Percentiles rank a stretch among this genome's conserved stretches.
Evolutionary conservation across 2,888 invertebrate genomes (phyloP).

Genomic region (Slavum lentiscoides): DNA sequence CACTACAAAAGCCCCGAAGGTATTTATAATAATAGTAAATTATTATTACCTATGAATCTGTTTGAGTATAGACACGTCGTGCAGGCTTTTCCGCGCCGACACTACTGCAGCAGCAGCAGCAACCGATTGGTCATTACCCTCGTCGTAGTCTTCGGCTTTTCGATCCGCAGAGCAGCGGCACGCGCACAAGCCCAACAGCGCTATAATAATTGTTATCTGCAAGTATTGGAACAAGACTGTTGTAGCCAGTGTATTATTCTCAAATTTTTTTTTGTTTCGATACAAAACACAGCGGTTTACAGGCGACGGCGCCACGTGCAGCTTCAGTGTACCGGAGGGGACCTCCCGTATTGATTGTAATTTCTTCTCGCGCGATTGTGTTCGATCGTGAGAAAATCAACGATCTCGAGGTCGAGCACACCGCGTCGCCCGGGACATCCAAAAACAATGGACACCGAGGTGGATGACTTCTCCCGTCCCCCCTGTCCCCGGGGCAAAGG

Average conservation of each 20-base stretch:
- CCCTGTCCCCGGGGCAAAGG: neutral
- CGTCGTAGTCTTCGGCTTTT: neutral
- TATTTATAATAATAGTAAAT: too few relatives aligned
- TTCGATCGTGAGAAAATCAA: conserved; percentile 34
- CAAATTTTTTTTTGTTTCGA: neutral
- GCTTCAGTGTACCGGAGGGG: too few relatives aligned
- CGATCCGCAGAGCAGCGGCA: conserved; percentile 1
- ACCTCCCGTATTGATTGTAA: conserved; percentile 32
- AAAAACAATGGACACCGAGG: conserved; percentile 35
- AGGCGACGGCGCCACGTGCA: too few relatives aligned
- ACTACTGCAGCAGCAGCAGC: neutral
- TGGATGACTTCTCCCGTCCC: conserved; percentile 4
- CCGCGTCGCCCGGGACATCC: conserved; percentile 3
- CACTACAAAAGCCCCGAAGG: too few relatives aligned
- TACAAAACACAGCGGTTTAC: conserved; percentile 8
- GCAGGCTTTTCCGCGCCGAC: neutral
- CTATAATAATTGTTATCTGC: conserved; percentile 19
- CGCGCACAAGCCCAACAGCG: conserved; percentile 34
- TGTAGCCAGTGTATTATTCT: neutral
- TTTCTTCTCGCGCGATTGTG: conserved; percentile 14
- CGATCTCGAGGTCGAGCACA: conserved; percentile 27
- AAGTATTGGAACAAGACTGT: neutral
- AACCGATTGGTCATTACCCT: conserved; percentile 13
- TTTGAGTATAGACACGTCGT: conserved; percentile 34
- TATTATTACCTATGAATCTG: conserved; percentile 39